Evolutionary conservation across 2,113 vertebrate species (phyloP).

Genomic region (Rhinichthys klamathensis): DNA sequence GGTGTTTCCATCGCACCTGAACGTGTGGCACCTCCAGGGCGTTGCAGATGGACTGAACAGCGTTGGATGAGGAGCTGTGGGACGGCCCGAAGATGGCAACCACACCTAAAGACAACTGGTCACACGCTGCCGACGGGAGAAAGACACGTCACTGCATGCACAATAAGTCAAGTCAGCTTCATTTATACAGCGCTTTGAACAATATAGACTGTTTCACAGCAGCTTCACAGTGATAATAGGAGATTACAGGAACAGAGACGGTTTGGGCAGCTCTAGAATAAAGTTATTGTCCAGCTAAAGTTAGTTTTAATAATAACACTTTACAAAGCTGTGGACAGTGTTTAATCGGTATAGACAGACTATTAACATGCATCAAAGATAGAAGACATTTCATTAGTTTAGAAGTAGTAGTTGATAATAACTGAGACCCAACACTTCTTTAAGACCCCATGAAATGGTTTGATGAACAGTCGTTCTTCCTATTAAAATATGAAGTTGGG

Average conservation of each 20-base stretch:
- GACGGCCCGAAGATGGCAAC: constrained; percentile 98
- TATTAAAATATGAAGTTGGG: too few relatives aligned
- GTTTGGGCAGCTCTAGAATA: too few relatives aligned
- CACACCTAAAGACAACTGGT: constrained; percentile 96
- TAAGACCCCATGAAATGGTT: too few relatives aligned
- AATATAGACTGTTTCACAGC: too few relatives aligned
- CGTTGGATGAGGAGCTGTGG: constrained; percentile 95
- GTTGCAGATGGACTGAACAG: constrained; percentile 97
- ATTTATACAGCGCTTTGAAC: background rate
- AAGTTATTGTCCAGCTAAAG: too few relatives aligned
- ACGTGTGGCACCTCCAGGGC: constrained; percentile 97
- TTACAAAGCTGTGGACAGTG: background rate
- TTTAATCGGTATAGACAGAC: background rate
- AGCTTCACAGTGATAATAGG: too few relatives aligned
- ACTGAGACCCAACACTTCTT: too few relatives aligned
- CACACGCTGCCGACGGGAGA: constrained; percentile 81
- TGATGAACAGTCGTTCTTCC: too few relatives aligned
- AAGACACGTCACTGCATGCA: constrained; percentile 25
- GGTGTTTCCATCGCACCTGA: constrained; percentile 98
- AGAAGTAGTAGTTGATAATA: too few relatives aligned
- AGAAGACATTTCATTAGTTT: too few relatives aligned
- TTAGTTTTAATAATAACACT: background rate
- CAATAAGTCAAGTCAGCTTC: background rate
- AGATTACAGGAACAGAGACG: too few relatives aligned
- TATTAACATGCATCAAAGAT: background rate